phyloP scores from a whole-genome alignment of 2,888 invertebrate genomes.

The Stenoptilia bipunctidactyla region DNA sequence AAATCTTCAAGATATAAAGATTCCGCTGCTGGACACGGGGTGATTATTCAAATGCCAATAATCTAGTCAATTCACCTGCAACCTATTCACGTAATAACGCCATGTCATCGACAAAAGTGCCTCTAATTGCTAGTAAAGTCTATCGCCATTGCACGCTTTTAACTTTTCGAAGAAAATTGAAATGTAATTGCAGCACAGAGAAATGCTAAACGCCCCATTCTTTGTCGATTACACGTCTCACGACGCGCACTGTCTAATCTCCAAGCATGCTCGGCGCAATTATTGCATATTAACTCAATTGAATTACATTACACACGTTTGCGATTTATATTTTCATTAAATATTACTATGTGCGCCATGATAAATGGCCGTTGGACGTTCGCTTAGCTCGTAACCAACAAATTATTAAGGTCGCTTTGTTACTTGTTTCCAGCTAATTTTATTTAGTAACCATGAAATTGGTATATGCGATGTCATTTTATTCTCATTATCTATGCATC shows the following conservation, averaged over 20 bases:
- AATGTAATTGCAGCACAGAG: slow-evolving; percentile 50
- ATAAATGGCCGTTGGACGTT: slow-evolving; percentile 40
- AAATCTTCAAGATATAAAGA: no score
- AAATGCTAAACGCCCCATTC: slow-evolving; percentile 47
- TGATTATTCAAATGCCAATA: no score
- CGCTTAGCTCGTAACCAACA: slow-evolving; percentile 46
- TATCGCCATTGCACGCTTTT: slow-evolving; percentile 26
- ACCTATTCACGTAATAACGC: no score
- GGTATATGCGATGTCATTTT: slow-evolving; percentile 44
- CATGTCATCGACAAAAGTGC: neutral
- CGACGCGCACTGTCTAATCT: slow-evolving; percentile 21
- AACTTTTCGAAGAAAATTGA: slow-evolving; percentile 48
- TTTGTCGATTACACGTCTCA: slow-evolving; percentile 31
- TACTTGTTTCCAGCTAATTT: slow-evolving; percentile 56
- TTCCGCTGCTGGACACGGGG: no score
- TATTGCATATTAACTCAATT: slow-evolving; percentile 57
- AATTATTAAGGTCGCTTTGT: slow-evolving; percentile 65
- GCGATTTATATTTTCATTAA: slow-evolving; percentile 40
- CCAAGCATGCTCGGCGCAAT: slow-evolving; percentile 30
- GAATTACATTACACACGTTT: slow-evolving; percentile 26
- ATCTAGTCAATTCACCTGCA: no score
- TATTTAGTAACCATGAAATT: slow-evolving; percentile 67
- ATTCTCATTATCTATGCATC: slow-evolving; percentile 18
- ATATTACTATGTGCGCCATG: slow-evolving; percentile 34
- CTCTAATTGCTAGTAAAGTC: slow-evolving; percentile 16